phyloP scores from a whole-genome alignment of 2,113 vertebrate genomes.

The Hemiprocne comata region DNA sequence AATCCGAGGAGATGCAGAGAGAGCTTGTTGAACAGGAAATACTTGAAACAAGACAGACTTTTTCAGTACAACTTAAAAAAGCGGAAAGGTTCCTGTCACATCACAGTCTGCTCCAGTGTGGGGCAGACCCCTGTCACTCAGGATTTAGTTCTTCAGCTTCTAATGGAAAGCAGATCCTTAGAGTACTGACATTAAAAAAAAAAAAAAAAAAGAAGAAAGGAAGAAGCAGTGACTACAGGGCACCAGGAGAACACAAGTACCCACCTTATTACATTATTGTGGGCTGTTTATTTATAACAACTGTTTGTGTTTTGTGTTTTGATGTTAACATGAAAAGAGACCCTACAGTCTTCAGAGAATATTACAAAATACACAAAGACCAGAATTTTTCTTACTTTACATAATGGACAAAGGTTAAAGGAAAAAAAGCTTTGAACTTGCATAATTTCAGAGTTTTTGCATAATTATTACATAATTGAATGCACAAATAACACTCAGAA shows the following conservation, averaged over 20 bases:
- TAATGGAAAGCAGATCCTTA: neutral
- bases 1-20: neutral
- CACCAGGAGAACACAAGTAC: neutral
- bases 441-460: slow-evolving; percentile 22
- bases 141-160: neutral
- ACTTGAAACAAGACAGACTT: neutral
- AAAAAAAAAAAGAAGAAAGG: neutral
- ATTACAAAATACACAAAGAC: neutral
- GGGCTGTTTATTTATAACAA: neutral
- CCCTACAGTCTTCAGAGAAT: neutral
- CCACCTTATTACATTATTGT: neutral
- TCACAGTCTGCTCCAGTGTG: neutral
- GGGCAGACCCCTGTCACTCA: neutral
- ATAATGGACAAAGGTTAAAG: neutral
- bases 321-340: neutral
- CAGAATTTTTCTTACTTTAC: neutral
- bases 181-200: neutral
- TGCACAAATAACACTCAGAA: neutral
- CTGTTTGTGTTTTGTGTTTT: neutral
- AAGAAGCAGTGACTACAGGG: neutral
- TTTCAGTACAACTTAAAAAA: neutral
- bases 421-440: slow-evolving; percentile 13
- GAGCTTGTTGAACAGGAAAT: neutral
- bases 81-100: neutral
- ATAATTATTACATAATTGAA: slow-evolving; percentile 34